phyloP scores from a whole-genome alignment of 2,888 invertebrate genomes.

The Agrotis puta region DNA sequence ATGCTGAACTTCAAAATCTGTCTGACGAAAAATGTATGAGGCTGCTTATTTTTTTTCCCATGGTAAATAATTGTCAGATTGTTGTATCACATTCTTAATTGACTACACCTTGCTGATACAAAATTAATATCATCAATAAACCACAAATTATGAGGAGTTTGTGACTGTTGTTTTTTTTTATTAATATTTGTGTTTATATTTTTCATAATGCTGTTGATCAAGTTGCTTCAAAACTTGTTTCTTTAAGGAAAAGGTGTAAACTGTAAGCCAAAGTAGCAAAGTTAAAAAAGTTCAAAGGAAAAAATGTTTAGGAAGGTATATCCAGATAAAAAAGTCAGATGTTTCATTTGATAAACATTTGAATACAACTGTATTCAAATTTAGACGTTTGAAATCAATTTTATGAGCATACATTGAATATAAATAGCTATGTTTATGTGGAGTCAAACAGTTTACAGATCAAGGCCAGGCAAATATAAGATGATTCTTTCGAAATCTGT shows the following conservation, averaged over 20 bases:
- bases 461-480: not conserved
- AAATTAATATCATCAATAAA: no score
- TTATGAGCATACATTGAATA: conserved; percentile 14
- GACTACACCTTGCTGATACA: no score
- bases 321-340: conserved; percentile 12
- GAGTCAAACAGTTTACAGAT: not conserved
- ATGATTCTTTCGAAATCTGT: not conserved
- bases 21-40: no score
- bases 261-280: not conserved
- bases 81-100: no score
- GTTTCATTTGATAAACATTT: conserved; percentile 6
- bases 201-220: not conserved
- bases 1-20: no score
- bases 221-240: not conserved
- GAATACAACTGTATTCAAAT: conserved; percentile 3
- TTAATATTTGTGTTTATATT: not conserved
- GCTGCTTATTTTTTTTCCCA: no score
- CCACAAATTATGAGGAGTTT: not conserved
- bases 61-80: no score
- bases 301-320: not conserved
- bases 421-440: conserved; percentile 4
- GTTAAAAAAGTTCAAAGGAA: conserved; percentile 15
- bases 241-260: not conserved
- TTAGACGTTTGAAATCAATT: conserved; percentile 9
- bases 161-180: not conserved